These are phyloP conservation scores for Anthrax anthrax DNA, from an alignment of 2,888 invertebrate genomes.

Conservation along the genomic window DNA sequence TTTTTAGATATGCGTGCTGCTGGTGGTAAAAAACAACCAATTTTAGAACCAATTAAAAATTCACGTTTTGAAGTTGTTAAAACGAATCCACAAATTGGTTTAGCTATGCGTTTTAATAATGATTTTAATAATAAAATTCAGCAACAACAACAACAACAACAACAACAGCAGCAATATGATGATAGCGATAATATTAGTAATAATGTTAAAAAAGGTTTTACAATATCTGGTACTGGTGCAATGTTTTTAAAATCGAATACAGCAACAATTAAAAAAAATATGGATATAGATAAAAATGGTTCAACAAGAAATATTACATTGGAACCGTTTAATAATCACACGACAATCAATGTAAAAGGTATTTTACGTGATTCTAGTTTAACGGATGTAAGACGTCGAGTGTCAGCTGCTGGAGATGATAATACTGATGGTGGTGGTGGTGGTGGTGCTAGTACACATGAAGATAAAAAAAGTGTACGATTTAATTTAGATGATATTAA, in stretches of 20 bases:
- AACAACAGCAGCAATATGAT: constrained; percentile 29
- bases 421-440: constrained; percentile 11
- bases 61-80: constrained; percentile 29
- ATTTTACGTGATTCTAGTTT: constrained; percentile 47
- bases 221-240: constrained; percentile 41
- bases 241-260: constrained; percentile 47
- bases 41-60: constrained; percentile 24
- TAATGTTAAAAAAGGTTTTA: constrained; percentile 28
- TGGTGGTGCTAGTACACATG: constrained; percentile 34
- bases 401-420: constrained; percentile 16
- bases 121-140: not conserved
- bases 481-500: constrained; percentile 39
- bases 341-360: constrained; percentile 37
- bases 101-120: constrained; percentile 22
- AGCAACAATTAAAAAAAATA: constrained; percentile 12
- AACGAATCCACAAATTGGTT: constrained; percentile 24
- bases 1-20: constrained; percentile 24
- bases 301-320: no score
- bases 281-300: not conserved
- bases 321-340: constrained; percentile 13
- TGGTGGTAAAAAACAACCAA: constrained; percentile 18
- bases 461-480: constrained; percentile 63
- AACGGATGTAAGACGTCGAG: constrained; percentile 26
- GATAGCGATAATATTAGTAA: constrained; percentile 8
- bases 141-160: constrained; percentile 23